These are phyloP conservation scores for Danaus melanippus DNA, from an alignment of 1,140 invertebrate genomes.

Conservation along the genomic window DNA sequence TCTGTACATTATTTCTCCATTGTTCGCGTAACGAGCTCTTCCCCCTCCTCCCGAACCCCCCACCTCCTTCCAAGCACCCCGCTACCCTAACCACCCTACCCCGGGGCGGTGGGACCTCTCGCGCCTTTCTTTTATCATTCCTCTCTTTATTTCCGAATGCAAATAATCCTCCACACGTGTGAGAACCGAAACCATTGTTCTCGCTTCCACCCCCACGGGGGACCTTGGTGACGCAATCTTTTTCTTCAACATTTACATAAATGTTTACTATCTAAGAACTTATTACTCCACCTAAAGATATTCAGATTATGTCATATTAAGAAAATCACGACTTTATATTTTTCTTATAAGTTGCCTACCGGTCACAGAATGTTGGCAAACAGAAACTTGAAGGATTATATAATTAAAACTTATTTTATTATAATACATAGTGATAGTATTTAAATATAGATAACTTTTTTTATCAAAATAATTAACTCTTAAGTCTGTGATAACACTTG, in stretches of 20 bases:
- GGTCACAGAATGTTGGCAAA: too few relatives aligned
- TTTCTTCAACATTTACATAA: slow-evolving; percentile 65
- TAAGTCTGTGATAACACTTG: too few relatives aligned
- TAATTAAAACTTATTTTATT: too few relatives aligned
- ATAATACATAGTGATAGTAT: too few relatives aligned
- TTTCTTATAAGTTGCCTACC: slow-evolving; percentile 12
- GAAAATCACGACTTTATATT: slow-evolving; percentile 9
- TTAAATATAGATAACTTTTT: too few relatives aligned
- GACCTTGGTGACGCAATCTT: slow-evolving; percentile 70
- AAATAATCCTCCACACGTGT: slow-evolving; percentile 74
- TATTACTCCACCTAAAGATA: slow-evolving; percentile 29
- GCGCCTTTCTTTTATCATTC: slow-evolving; percentile 73
- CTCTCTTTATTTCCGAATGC: slow-evolving; percentile 75
- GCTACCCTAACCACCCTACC: slow-evolving; percentile 31
- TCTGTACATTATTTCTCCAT: slow-evolving; percentile 72
- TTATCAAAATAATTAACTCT: too few relatives aligned
- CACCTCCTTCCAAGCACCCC: slow-evolving; percentile 30
- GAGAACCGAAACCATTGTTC: slow-evolving; percentile 73
- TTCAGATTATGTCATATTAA: too few relatives aligned
- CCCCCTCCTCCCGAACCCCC: slow-evolving; percentile 28
- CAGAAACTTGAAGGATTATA: too few relatives aligned
- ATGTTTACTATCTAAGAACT: slow-evolving; percentile 49
- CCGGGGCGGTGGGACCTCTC: slow-evolving; percentile 63
- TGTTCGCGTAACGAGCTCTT: slow-evolving; percentile 69
- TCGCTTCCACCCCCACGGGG: slow-evolving; percentile 55